Evolutionary conservation across 2,888 invertebrate genomes (phyloP), one percentile per base, ranked within the genome.

Genomic region (Drosophila picticornis): DNA sequence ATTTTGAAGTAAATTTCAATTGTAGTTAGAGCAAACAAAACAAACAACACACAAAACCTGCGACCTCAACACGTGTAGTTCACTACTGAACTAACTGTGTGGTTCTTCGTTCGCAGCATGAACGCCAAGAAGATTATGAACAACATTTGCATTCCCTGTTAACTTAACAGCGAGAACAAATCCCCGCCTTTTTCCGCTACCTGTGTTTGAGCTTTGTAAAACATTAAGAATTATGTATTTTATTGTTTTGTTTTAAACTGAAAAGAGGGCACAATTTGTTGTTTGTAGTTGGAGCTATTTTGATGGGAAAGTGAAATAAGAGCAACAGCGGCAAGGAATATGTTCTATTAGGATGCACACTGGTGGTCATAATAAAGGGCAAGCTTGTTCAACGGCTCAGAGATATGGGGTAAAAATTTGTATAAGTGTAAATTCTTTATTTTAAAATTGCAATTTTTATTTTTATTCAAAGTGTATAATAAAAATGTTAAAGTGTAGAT

Each of bases 1-100:
- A 75, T 67, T 74, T 75, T 74, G 75, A 73, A 60, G 68, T 74
- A 62, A 78, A 79, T 78, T 57, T 78, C 82, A 67, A 73, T 57
- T 74, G 66, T 67, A 57, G 61, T 64, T n/a, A 52, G 61, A 70
- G 38, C 69, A 70, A 70, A 72, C 61, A 70, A 70, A 68, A 77
- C 40, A 72, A 61, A 77, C 56, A 61, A 77, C 61, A 72, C 77
- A 72, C 63, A 65, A 70, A 77, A 62, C 71, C 68, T 51, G 29
- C 71, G 25, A 55, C 62, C 52, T 63, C 57, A 74, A 66, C 75
- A 75, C 75, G 74, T 74, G 67, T 70, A 72, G 65, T 72, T 72
- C 56, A 52, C 31, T 31, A 29, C 46, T 73, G 73, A 73, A 73
- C 57, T 36, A 43, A 29, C n/a, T 34, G 50, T 31, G 27, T 57